Percentiles rank a stretch among this genome's conserved stretches.
Conservation (phyloP, 2,888 invertebrate species). For the Anoplius nigerrimus region DNA sequence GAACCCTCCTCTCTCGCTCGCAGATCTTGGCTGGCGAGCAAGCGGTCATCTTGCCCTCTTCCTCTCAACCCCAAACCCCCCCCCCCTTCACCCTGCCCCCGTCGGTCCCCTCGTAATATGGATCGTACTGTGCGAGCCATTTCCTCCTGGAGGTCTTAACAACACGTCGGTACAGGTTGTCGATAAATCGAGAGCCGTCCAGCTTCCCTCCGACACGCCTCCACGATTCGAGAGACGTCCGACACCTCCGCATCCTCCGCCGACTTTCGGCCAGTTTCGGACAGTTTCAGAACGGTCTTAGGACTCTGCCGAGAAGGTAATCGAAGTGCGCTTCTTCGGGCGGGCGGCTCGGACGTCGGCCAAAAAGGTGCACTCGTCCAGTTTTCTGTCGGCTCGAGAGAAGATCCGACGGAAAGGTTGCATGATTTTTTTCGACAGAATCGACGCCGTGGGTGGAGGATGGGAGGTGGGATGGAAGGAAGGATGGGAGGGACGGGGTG, state of each 20-base stretch:
- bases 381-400: neutral
- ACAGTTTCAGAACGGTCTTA: conserved; percentile 21
- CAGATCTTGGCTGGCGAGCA: conserved; percentile 60
- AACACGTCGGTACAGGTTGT: conserved; percentile 70
- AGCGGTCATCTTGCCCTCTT: conserved; percentile 67
- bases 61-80: conserved; percentile 33
- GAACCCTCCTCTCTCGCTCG: conserved; percentile 57
- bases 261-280: conserved; percentile 33
- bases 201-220: conserved; percentile 62
- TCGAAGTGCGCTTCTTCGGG: neutral
- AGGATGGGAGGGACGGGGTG: no score
- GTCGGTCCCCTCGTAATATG: conserved; percentile 56
- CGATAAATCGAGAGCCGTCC: conserved; percentile 71
- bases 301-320: neutral
- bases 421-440: neutral
- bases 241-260: conserved; percentile 34
- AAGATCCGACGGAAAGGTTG: neutral
- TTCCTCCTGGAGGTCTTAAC: conserved; percentile 58
- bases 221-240: conserved; percentile 41
- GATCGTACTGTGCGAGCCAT: conserved; percentile 60
- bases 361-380: neutral
- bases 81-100: conserved; percentile 34
- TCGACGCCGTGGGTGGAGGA: no score
- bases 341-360: neutral
- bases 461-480: no score